Base-by-base conservation (phyloP, 2,888 invertebrate species). In the Pollenia amentaria region DNA sequence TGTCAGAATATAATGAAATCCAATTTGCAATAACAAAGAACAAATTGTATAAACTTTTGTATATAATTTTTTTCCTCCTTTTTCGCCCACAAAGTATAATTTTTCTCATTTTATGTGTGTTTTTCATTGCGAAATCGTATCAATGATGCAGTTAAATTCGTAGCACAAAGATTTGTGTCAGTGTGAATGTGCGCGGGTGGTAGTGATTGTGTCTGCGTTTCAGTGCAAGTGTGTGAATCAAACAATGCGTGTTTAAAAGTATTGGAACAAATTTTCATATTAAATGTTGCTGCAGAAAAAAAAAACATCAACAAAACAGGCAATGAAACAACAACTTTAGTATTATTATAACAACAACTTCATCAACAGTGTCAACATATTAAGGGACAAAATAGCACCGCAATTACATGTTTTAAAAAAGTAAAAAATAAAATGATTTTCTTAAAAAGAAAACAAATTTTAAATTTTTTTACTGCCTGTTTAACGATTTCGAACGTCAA, bases 1-100 rank as follows among this genome's bases (percentile, higher is more conserved):
- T 82, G 70, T 67, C 60, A 55, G 79, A 60, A 42, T 67, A 67
- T 64, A 73, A 77, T 85, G 67, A 76, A 83, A 77, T 88, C 85
- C 88, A 83, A 88, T 88, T 85, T 85, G 83, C 85, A 85, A 85
- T 88, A 84, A 87, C 88, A 88, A 77, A 78, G 87, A 77, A 81
- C 85, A 81, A 85, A 78, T 88, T 88, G 84, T 76, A 82, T 84
- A 57, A 57, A 75, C 12, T 79, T 64, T 70, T 53, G 8, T 55
- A 10, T 7, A 46, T 14, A 38, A 16, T 12, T 51, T 11, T 29
- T 6, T 29, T 29, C 48, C 57, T 46, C 57, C 51, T 51, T 62
- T 40, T 21, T 12, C 18, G 3, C 16, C 7, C 62, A 3, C 42
- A 70, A 55, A 55, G 29, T 65, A 38, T 40, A 53, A 65, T 55